A percentile compares a stretch with the other conserved stretches of the same genome.
These are phyloP conservation scores for Carcina quercana DNA, from an alignment of 2,888 invertebrate species.

Conservation along the genomic window DNA sequence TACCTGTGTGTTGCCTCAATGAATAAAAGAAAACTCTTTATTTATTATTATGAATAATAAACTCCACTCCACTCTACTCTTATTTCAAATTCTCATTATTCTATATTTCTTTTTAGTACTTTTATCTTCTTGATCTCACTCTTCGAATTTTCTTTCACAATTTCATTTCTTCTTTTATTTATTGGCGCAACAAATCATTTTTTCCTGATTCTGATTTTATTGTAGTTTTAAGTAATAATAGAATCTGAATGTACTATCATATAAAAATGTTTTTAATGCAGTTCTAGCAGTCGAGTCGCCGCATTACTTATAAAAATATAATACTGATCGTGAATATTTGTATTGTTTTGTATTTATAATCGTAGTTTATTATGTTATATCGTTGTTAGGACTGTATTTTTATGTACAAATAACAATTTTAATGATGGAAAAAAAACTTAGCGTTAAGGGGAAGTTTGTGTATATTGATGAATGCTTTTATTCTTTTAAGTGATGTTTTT, in stretches of 20 bases:
- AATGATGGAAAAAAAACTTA: constrained; percentile 54
- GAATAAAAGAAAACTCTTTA: constrained; percentile 30
- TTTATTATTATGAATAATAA: neutral
- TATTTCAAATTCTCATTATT: constrained; percentile 15
- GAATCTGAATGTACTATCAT: constrained; percentile 35
- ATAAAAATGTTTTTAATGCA: constrained; percentile 31
- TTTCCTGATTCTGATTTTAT: constrained; percentile 33
- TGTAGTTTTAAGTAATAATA: constrained; percentile 18
- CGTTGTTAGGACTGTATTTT: constrained; percentile 65
- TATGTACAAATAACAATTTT: constrained; percentile 71
- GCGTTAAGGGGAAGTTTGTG: constrained; percentile 38
- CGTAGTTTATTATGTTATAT: constrained; percentile 10
- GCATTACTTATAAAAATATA: constrained; percentile 37
- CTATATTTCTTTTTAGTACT: constrained; percentile 14
- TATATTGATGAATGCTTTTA: constrained; percentile 33
- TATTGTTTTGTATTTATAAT: constrained; percentile 64
- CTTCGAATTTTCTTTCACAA: constrained; percentile 1
- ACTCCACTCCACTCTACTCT: constrained; percentile 5
- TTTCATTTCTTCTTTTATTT: constrained; percentile 29
- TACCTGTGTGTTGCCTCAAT: constrained; percentile 66
- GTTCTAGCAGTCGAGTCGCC: constrained; percentile 38
- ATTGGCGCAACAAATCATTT: constrained; percentile 47
- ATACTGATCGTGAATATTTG: constrained; percentile 45
- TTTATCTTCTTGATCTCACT: neutral
- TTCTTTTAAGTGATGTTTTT: constrained; percentile 25